Evolutionary conservation across 1,140 invertebrate species (phyloP).

Genomic region (Paralvinella palmiformis): DNA sequence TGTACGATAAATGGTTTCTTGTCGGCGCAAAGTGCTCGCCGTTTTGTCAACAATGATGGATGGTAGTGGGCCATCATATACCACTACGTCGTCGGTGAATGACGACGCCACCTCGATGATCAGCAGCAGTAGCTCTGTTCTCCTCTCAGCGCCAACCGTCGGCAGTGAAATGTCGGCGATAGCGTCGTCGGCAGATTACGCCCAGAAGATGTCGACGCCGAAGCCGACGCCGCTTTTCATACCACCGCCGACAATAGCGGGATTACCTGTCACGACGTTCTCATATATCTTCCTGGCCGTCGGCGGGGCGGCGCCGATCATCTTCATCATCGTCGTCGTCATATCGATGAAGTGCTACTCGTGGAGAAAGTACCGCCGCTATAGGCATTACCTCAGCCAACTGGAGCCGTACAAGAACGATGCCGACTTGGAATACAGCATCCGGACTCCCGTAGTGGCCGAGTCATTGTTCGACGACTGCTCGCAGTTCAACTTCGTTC

Average conservation of each 20-base stretch:
- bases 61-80: too few relatives aligned
- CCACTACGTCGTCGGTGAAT: too few relatives aligned
- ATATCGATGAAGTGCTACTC: conserved; percentile 1
- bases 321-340: background rate
- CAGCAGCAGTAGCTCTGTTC: too few relatives aligned
- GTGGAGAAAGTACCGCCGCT: background rate
- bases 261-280: background rate
- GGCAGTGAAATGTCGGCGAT: too few relatives aligned
- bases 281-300: conserved; percentile 1
- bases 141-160: too few relatives aligned
- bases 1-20: too few relatives aligned
- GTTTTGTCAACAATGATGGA: too few relatives aligned
- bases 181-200: too few relatives aligned
- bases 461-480: background rate
- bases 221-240: background rate
- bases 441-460: background rate
- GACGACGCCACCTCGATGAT: too few relatives aligned
- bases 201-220: too few relatives aligned
- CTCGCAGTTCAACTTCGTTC: background rate
- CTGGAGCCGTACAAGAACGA: background rate
- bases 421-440: background rate
- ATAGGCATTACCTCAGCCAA: background rate
- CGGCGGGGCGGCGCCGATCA: background rate
- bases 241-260: background rate
- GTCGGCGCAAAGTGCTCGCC: too few relatives aligned